phyloP scores from a whole-genome alignment of 2,888 invertebrate genomes.

The Nezara viridula region DNA sequence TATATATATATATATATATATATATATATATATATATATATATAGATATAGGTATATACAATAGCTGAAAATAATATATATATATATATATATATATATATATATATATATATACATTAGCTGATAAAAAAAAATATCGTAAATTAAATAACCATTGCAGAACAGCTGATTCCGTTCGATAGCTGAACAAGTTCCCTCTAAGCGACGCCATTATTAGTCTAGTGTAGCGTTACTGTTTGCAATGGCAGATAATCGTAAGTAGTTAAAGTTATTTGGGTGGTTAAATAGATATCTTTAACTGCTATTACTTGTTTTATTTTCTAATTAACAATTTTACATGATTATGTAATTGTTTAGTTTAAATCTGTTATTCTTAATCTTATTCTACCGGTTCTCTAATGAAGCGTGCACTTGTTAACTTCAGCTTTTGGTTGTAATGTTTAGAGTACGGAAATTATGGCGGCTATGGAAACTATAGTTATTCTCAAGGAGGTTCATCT shows the following conservation, averaged over 20 bases:
- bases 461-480: constrained; percentile 60
- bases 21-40: too few relatives aligned
- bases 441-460: constrained; percentile 62
- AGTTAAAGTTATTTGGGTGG: neutral
- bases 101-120: too few relatives aligned
- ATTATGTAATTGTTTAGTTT: neutral
- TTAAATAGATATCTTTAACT: neutral
- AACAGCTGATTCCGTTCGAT: constrained; percentile 32
- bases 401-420: constrained; percentile 4
- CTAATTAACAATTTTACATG: neutral
- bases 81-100: too few relatives aligned
- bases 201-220: constrained; percentile 12
- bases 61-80: too few relatives aligned
- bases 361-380: neutral
- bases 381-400: neutral
- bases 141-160: neutral
- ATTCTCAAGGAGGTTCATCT: constrained; percentile 63
- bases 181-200: neutral
- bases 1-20: too few relatives aligned
- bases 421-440: neutral
- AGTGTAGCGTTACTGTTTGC: neutral
- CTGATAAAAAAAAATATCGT: neutral
- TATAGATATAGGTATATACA: too few relatives aligned
- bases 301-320: neutral
- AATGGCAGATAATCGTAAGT: constrained; percentile 39